A percentile compares a stretch with the other conserved stretches of the same genome.
Evolutionary conservation across 2,797 vertebrate species (phyloP).

Genomic region (Sebastes ruberrimus): DNA sequence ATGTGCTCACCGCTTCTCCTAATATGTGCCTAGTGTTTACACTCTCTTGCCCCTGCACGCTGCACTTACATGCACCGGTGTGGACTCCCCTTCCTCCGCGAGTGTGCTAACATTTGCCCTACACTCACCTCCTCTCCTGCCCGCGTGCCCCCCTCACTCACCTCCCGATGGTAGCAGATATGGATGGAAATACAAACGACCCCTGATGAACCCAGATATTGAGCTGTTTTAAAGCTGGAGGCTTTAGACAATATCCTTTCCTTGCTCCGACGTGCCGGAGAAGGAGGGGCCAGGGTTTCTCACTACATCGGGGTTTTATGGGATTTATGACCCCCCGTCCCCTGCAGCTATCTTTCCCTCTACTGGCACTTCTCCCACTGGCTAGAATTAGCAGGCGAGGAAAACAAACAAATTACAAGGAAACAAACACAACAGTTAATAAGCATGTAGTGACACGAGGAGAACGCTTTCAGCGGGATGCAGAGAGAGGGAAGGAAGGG

Average conservation of each 20-base stretch:
- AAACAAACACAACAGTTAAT: slow-evolving; percentile 78
- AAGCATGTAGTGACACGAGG: slow-evolving; percentile 76
- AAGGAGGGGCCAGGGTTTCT: slow-evolving; percentile 62
- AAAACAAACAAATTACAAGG: slow-evolving; percentile 82
- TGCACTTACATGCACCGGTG: slow-evolving; percentile 48
- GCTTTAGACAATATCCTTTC: slow-evolving; percentile 77
- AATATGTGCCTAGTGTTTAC: slow-evolving; percentile 50
- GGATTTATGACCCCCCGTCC: slow-evolving; percentile 77
- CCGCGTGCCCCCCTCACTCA: slow-evolving; percentile 54
- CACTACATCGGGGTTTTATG: slow-evolving; percentile 70
- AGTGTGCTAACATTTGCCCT: slow-evolving; percentile 68
- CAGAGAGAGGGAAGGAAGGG: slow-evolving; percentile 25
- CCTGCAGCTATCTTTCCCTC: slow-evolving; percentile 60
- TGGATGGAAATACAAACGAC: slow-evolving; percentile 83
- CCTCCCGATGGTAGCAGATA: slow-evolving; percentile 77
- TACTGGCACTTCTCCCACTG: slow-evolving; percentile 71
- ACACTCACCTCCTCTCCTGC: slow-evolving; percentile 66
- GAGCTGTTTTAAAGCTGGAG: slow-evolving; percentile 78
- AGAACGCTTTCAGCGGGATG: slow-evolving; percentile 59
- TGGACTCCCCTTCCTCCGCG: slow-evolving; percentile 54
- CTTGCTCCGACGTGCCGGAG: slow-evolving; percentile 43
- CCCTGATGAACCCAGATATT: slow-evolving; percentile 78
- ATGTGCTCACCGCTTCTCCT: slow-evolving; percentile 21
- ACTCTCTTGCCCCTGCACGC: slow-evolving; percentile 28
- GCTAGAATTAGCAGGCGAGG: slow-evolving; percentile 76